Evolutionary conservation across 2,888 invertebrate genomes (phyloP).

Genomic region (Morpho achilles): DNA sequence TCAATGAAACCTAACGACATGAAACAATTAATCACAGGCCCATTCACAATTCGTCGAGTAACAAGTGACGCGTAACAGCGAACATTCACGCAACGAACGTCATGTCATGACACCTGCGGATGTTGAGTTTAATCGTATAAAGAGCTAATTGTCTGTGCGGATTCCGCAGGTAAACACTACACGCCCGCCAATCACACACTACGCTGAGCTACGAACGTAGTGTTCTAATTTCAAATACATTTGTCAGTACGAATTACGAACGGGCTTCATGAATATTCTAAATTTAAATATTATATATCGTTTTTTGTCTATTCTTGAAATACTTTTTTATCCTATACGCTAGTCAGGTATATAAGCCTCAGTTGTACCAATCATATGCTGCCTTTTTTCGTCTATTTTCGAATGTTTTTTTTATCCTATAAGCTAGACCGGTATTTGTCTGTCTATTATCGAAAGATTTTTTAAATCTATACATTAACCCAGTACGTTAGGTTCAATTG

Average conservation of each 20-base stretch:
- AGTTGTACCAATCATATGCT: no score
- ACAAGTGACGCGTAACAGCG: constrained; percentile 29
- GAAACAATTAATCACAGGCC: constrained; percentile 28
- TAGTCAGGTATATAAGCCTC: no score
- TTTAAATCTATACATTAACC: no score
- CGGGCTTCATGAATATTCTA: neutral
- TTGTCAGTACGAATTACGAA: neutral
- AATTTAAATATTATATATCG: no score
- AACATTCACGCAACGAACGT: constrained; percentile 38
- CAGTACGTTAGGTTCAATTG: no score
- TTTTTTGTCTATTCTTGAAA: no score
- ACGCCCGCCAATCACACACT: constrained; percentile 21
- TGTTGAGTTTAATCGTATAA: constrained; percentile 67
- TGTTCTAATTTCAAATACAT: constrained; percentile 8
- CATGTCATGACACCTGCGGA: constrained; percentile 55
- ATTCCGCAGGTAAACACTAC: constrained; percentile 74
- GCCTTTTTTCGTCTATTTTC: no score
- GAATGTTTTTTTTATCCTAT: no score
- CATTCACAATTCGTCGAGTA: constrained; percentile 25
- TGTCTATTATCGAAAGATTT: no score
- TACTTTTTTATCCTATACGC: no score
- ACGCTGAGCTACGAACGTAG: constrained; percentile 19
- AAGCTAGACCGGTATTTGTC: no score
- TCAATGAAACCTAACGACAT: constrained; percentile 12
- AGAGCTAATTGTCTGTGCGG: constrained; percentile 75